phyloP scores from a whole-genome alignment of 2,113 vertebrate species.

The Pongo pygmaeus region DNA sequence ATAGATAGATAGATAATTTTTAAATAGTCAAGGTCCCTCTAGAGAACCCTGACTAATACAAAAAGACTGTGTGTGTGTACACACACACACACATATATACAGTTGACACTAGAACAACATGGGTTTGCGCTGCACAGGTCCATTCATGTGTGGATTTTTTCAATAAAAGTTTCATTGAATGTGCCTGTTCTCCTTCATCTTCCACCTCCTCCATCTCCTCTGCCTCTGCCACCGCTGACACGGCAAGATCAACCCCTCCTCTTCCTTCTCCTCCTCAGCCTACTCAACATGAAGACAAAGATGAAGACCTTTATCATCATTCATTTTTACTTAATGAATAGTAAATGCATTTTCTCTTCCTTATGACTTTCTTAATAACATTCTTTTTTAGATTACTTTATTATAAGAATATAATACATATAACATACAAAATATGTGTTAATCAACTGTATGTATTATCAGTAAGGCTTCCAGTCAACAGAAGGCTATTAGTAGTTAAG shows the following conservation, averaged over 20 bases:
- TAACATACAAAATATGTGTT: background rate
- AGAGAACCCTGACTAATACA: too few species aligned
- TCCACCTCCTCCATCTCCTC: background rate
- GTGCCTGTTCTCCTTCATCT: background rate
- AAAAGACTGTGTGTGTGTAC: background rate
- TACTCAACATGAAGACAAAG: background rate
- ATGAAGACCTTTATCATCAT: background rate
- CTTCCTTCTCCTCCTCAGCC: background rate
- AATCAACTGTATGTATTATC: background rate
- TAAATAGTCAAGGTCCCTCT: too few species aligned
- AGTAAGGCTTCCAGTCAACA: background rate
- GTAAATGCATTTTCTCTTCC: background rate
- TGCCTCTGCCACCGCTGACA: background rate
- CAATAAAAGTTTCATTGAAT: background rate
- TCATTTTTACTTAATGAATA: background rate
- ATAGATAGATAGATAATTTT: too few species aligned
- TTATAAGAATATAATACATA: background rate
- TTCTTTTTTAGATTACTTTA: background rate
- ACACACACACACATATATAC: fast-evolving
- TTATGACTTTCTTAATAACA: background rate
- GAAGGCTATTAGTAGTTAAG: background rate
- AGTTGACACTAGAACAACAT: background rate
- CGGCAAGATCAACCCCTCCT: background rate
- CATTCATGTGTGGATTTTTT: background rate
- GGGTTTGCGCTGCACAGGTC: background rate